Evolutionary conservation across 2,888 invertebrate species (phyloP).

Genomic region (Archips xylosteana): DNA sequence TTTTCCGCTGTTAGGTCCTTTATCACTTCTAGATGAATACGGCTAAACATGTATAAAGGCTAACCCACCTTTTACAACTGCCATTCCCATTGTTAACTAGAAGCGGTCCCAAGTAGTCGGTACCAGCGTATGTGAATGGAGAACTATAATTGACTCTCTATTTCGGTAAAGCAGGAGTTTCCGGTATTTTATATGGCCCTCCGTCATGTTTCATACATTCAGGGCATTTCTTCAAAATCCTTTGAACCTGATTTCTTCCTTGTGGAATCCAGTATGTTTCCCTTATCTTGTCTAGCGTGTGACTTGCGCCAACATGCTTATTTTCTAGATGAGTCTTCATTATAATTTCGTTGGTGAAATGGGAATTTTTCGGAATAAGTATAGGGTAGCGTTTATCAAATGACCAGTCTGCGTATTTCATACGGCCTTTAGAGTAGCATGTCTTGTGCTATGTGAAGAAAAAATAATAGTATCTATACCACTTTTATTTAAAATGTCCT

Average conservation of each 20-base stretch:
- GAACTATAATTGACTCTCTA: slow-evolving; percentile 14
- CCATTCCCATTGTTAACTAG: neutral
- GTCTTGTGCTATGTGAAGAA: too few relatives aligned
- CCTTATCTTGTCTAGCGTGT: neutral
- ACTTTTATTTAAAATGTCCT: too few relatives aligned
- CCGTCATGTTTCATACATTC: slow-evolving; percentile 7
- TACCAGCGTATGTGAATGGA: neutral
- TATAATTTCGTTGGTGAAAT: slow-evolving; percentile 10
- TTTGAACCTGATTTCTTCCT: slow-evolving; percentile 3
- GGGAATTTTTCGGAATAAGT: neutral
- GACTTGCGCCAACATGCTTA: neutral
- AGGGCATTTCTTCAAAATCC: neutral
- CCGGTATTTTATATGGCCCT: slow-evolving; percentile 4
- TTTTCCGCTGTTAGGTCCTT: neutral
- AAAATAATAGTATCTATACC: too few relatives aligned
- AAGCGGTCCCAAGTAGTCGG: slow-evolving; percentile 3
- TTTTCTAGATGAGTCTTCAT: slow-evolving; percentile 4
- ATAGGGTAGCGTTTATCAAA: slow-evolving; percentile 15
- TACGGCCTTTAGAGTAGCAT: neutral
- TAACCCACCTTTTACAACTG: neutral
- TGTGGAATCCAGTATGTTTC: slow-evolving; percentile 17
- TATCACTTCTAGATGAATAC: neutral
- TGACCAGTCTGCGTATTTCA: slow-evolving; percentile 1
- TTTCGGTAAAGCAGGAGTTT: slow-evolving; percentile 1
- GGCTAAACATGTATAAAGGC: neutral